Percentiles rank a stretch among this genome's conserved stretches.
Conservation (phyloP, 1,140 invertebrate genomes). For the Papilio helenus region DNA sequence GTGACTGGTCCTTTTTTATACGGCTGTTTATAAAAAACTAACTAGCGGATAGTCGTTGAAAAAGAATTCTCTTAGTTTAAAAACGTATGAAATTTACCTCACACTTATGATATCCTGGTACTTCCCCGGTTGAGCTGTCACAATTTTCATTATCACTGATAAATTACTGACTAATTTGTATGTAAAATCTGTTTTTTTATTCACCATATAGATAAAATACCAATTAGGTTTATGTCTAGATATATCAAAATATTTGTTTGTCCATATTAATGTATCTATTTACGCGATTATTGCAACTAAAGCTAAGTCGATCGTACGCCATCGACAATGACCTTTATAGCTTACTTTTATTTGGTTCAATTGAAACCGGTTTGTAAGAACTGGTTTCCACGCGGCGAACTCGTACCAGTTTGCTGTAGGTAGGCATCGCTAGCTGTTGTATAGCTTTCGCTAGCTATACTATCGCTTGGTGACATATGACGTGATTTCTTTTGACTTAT, state of each 20-base stretch:
- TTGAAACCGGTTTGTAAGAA: slow-evolving; percentile 65
- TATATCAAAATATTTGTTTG: not conserved
- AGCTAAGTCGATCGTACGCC: slow-evolving; percentile 46
- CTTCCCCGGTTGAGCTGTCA: not conserved
- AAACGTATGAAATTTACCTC: not conserved
- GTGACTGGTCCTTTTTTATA: slow-evolving; percentile 5
- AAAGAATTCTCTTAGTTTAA: not conserved
- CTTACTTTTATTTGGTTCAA: slow-evolving; percentile 70
- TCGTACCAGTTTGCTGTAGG: slow-evolving; percentile 39
- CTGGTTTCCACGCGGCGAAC: slow-evolving; percentile 55
- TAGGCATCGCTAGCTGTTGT: not conserved
- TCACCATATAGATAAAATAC: not conserved
- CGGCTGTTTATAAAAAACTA: not conserved
- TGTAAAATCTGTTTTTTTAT: not conserved
- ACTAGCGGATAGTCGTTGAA: not conserved
- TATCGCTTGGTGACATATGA: not conserved
- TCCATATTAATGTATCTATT: not conserved
- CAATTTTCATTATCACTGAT: not conserved
- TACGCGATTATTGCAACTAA: not conserved
- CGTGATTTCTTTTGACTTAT: not conserved
- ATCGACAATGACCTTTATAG: slow-evolving; percentile 74
- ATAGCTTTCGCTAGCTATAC: not conserved
- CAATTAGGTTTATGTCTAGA: too few species aligned
- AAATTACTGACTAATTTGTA: not conserved
- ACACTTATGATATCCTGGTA: not conserved